Percentiles rank a stretch among this genome's conserved stretches.
Evolutionary conservation across 2,797 vertebrate genomes (phyloP).

Genomic region (Buphagus erythrorhynchus): DNA sequence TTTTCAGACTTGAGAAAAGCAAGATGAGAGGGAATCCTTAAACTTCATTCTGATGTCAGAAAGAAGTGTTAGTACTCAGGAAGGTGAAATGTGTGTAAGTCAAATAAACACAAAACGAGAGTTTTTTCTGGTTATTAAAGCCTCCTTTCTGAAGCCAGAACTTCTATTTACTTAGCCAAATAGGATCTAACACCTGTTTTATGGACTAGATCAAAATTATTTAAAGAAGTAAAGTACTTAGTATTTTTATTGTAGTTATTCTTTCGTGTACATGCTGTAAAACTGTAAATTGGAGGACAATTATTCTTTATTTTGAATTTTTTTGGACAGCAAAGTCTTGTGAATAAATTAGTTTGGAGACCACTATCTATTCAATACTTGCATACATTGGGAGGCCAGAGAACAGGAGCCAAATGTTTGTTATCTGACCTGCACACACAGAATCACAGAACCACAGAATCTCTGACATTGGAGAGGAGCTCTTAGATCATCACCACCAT

Average conservation of each 20-base stretch:
- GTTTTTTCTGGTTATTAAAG: not conserved
- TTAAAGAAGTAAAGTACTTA: not conserved
- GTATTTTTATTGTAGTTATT: not conserved
- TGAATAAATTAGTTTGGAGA: not conserved
- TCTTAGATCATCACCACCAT: not conserved
- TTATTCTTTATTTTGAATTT: not conserved
- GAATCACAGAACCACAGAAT: not conserved
- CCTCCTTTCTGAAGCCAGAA: not conserved
- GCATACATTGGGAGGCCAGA: not conserved
- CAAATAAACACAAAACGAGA: not conserved
- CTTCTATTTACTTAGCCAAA: not conserved
- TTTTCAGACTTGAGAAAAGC: not conserved
- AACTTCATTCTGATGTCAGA: not conserved
- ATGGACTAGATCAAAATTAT: not conserved
- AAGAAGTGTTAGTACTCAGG: not conserved
- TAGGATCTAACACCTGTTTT: not conserved
- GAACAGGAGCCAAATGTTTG: not conserved
- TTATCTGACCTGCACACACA: not conserved
- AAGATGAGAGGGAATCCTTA: not conserved
- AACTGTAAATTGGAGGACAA: not conserved
- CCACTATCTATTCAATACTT: not conserved
- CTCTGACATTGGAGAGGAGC: not conserved
- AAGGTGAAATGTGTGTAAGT: not conserved
- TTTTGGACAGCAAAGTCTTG: not conserved
- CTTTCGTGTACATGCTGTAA: not conserved